Percentiles rank a stretch among this genome's conserved stretches.
These are phyloP conservation scores for Drosophila baimaii DNA, from an alignment of 1,140 invertebrate species.

Conservation along the genomic window DNA sequence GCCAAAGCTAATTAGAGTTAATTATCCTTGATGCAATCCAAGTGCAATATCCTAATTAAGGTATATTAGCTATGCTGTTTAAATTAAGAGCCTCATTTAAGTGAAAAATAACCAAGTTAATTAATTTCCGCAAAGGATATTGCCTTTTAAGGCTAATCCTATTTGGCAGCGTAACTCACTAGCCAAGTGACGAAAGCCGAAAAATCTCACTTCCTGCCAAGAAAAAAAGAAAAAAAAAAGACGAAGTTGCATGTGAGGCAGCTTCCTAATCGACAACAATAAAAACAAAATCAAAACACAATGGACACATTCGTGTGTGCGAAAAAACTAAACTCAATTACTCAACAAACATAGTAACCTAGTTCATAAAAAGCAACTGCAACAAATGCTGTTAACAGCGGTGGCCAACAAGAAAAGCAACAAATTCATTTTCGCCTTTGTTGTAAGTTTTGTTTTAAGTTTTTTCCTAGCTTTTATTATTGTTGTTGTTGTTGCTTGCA, in stretches of 20 bases:
- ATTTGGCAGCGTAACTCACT: conserved; percentile 29
- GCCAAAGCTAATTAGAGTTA: background rate
- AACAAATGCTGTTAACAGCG: conserved; percentile 77
- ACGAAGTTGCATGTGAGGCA: conserved; percentile 70
- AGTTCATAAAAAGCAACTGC: conserved; percentile 72
- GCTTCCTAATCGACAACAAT: conserved; percentile 68
- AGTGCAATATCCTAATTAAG: background rate
- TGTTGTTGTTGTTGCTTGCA: conserved; percentile 46
- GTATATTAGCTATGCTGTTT: conserved; percentile 5
- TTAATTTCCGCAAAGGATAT: conserved; percentile 18
- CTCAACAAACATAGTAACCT: conserved; percentile 82
- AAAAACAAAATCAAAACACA: conserved; percentile 37
- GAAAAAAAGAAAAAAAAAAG: conserved; percentile 28
- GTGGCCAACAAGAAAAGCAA: conserved; percentile 77
- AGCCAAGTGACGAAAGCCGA: background rate
- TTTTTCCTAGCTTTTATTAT: conserved; percentile 57
- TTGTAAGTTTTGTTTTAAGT: conserved; percentile 48
- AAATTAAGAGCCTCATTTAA: conserved; percentile 13
- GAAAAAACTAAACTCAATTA: conserved; percentile 82
- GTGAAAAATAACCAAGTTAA: background rate
- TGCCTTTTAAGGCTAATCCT: conserved; percentile 13
- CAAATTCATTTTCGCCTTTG: conserved; percentile 82
- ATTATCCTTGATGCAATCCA: background rate
- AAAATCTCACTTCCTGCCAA: conserved; percentile 34
- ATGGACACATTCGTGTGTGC: conserved; percentile 69